Evolutionary conservation across 2,797 vertebrate species (phyloP).

Genomic region (Aphelocoma californica): DNA sequence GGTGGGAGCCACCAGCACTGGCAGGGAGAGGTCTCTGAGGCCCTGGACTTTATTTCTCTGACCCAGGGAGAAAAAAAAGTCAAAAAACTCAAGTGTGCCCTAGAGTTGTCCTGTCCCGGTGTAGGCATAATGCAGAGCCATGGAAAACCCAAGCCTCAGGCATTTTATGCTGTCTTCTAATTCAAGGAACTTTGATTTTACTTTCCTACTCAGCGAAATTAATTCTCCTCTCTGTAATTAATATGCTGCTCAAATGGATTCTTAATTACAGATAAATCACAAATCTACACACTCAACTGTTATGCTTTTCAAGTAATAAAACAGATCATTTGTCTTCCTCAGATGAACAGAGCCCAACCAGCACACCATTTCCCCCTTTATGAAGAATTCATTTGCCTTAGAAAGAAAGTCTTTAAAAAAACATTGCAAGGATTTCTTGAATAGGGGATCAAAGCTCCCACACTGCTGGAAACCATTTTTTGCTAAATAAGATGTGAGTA

Average conservation of each 20-base stretch:
- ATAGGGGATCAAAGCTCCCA: slow-evolving; percentile 61
- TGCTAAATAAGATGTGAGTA: slow-evolving; percentile 38
- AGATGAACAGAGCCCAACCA: slow-evolving; percentile 43
- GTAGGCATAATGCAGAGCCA: neutral
- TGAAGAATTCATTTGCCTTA: slow-evolving; percentile 63
- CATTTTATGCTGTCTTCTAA: neutral
- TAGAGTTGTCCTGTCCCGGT: neutral
- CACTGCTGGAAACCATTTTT: slow-evolving; percentile 59
- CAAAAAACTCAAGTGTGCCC: neutral
- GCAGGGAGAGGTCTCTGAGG: neutral
- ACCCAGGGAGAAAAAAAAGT: neutral
- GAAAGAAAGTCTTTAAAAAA: slow-evolving; percentile 61
- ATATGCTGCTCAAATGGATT: slow-evolving; percentile 22
- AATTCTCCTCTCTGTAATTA: slow-evolving; percentile 1
- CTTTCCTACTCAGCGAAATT: neutral
- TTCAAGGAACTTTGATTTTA: neutral
- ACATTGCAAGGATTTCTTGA: slow-evolving; percentile 51
- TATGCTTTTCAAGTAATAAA: slow-evolving; percentile 62
- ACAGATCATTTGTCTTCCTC: slow-evolving; percentile 59
- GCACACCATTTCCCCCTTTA: slow-evolving; percentile 22
- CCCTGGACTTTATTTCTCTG: neutral
- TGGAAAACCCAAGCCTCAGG: neutral
- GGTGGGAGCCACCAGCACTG: fast-evolving
- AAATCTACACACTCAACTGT: slow-evolving; percentile 29
- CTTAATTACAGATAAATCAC: slow-evolving; percentile 60